Evolutionary conservation across 2,888 invertebrate species (phyloP), one percentile per base, ranked within the genome.

Genomic region (Priapulus caudatus): DNA sequence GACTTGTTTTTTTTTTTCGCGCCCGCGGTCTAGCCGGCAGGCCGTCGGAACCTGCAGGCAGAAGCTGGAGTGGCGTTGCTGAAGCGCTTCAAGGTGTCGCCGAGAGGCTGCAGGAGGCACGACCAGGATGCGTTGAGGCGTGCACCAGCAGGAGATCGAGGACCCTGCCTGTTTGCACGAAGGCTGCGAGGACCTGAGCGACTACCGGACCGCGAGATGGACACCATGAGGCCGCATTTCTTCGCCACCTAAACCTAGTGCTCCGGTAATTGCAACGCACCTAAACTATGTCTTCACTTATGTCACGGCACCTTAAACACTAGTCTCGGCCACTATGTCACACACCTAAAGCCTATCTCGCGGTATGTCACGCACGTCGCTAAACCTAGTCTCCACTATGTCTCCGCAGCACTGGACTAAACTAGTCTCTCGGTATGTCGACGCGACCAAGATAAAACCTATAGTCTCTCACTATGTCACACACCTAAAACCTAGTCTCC

Each of bases 141-240:
- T 21, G 51, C 92, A 93, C 69, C 91, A 92, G 64, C 77, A 93
- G 53, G 86, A 70, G 48, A 68, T 97, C 74, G 84, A 97, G 76
- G 95, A 98, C 71, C 74, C 97, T 60, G 95, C 95, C 72, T 92
- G 93, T 56, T 75, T 95, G 56, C 90, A 90, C 62, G 97, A 97
- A 70, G 92, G 91, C 10, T 92, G 88, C 1, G 92, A 89, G 4
- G 92, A 92, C 67, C 59, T 67, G 46, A 54, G 59, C 21, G 50
- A n/a, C n/a, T n/a, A n/a, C n/a, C 20, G 16, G 24, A 23, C 19
- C 16, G 16, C 15, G 67, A 68, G 56, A 79, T 86, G 75, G 95
- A 95, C 72, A 92, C 90, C 50, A 84, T 95, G 78, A 92, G n/a
- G n/a, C n/a, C n/a, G 91, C 68, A 89, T 95, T 66, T 87, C 89